A percentile compares a stretch with the other conserved stretches of the same genome.
phyloP scores from a whole-genome alignment of 2,888 invertebrate genomes.

The Steinernema hermaphroditum region DNA sequence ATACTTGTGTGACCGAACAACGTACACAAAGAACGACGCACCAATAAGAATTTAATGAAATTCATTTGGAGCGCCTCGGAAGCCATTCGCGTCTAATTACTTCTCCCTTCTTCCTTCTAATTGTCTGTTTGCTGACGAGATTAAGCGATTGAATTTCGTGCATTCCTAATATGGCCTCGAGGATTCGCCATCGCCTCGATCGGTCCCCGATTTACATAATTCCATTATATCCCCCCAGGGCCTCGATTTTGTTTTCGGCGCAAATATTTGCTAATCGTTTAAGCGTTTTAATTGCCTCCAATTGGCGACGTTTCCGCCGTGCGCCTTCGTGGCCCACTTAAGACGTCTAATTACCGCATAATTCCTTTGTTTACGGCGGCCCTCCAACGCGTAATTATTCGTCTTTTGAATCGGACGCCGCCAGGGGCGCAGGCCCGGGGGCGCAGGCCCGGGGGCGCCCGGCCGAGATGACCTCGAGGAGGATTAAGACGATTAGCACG shows the following conservation, averaged over 20 bases:
- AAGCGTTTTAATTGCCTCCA: conserved; percentile 23
- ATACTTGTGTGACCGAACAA: too few species aligned
- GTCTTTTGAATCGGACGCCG: background rate
- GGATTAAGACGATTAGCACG: background rate
- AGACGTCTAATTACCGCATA: conserved; percentile 17
- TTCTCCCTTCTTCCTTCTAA: background rate
- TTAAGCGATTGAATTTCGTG: conserved; percentile 26
- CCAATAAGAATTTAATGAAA: too few species aligned
- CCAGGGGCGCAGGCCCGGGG: background rate
- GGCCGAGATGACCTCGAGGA: background rate
- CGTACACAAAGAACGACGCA: too few species aligned
- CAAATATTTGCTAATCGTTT: conserved; percentile 25
- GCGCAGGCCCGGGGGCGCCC: too few species aligned
- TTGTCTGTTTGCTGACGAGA: conserved; percentile 28
- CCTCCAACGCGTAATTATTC: background rate
- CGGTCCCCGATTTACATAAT: background rate
- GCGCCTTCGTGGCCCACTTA: background rate
- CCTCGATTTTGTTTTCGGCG: background rate
- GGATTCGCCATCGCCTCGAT: background rate
- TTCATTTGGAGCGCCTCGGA: too few species aligned
- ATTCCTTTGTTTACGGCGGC: conserved; percentile 24
- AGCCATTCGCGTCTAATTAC: too few species aligned
- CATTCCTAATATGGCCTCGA: background rate
- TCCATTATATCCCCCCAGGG: conserved; percentile 6
- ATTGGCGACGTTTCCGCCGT: background rate